phyloP scores from a whole-genome alignment of 2,797 vertebrate genomes.

The Sebastes paucispinis region DNA sequence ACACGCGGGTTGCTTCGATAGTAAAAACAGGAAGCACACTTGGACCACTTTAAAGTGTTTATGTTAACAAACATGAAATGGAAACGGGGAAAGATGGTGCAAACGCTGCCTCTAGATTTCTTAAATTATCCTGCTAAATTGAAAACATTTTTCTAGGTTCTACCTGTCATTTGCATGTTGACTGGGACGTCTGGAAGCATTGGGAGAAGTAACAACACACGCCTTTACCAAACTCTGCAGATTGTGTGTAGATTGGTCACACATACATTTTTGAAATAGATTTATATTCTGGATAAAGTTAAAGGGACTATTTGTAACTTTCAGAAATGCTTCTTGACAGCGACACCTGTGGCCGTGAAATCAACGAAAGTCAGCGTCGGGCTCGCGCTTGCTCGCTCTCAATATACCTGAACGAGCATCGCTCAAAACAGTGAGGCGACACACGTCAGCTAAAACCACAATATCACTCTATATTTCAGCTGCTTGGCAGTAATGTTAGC shows the following conservation, averaged over 20 bases:
- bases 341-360: no score
- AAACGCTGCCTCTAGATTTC: background rate
- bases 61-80: background rate
- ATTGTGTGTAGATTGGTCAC: background rate
- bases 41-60: background rate
- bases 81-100: background rate
- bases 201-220: conserved; percentile 17
- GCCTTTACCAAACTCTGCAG: background rate
- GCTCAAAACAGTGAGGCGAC: no score
- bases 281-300: background rate
- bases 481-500: no score
- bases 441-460: no score
- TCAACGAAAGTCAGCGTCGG: no score
- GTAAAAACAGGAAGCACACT: background rate
- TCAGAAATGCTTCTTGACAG: no score
- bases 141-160: background rate
- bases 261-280: background rate
- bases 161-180: conserved; percentile 38
- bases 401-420: no score
- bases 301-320: no score
- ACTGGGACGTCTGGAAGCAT: conserved; percentile 26
- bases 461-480: no score
- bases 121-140: background rate
- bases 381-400: no score
- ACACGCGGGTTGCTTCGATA: background rate